Percentiles rank a stretch among this genome's conserved stretches.
These are phyloP conservation scores for Coranthus polyacanthus DNA, from an alignment of 2,797 vertebrate species.

Conservation along the genomic window DNA sequence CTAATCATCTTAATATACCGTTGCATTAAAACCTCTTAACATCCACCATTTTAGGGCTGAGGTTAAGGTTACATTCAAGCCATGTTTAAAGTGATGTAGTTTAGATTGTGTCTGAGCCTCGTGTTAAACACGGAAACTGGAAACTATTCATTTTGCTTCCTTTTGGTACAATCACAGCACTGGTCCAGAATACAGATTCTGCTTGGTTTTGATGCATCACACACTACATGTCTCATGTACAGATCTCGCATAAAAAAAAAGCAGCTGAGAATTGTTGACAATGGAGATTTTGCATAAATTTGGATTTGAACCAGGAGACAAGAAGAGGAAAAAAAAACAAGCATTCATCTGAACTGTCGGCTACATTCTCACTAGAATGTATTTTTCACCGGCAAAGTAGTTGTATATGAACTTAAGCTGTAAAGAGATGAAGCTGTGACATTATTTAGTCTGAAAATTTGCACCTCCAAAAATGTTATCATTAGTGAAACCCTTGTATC, in stretches of 20 bases:
- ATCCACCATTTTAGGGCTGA: slow-evolving; percentile 43
- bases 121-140: too few species aligned
- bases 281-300: neutral
- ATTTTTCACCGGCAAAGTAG: neutral
- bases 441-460: slow-evolving; percentile 17
- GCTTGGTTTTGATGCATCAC: too few species aligned
- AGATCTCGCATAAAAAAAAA: neutral
- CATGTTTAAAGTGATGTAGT: too few species aligned
- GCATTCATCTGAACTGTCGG: too few species aligned
- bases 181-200: too few species aligned
- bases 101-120: too few species aligned
- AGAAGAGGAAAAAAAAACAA: neutral
- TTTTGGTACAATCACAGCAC: too few species aligned
- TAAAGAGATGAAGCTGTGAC: neutral
- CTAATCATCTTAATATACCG: slow-evolving; percentile 11
- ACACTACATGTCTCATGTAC: neutral
- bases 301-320: slow-evolving; percentile 1
- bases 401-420: neutral
- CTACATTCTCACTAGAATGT: slow-evolving; percentile 4
- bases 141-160: too few species aligned
- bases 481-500: slow-evolving; percentile 24
- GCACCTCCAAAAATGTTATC: slow-evolving; percentile 9
- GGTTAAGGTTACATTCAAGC: too few species aligned
- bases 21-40: too few species aligned
- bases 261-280: neutral